A percentile compares a stretch with the other conserved stretches of the same genome.
Conservation (phyloP, 2,113 vertebrate genomes). For the Brienomyrus brachyistius region DNA sequence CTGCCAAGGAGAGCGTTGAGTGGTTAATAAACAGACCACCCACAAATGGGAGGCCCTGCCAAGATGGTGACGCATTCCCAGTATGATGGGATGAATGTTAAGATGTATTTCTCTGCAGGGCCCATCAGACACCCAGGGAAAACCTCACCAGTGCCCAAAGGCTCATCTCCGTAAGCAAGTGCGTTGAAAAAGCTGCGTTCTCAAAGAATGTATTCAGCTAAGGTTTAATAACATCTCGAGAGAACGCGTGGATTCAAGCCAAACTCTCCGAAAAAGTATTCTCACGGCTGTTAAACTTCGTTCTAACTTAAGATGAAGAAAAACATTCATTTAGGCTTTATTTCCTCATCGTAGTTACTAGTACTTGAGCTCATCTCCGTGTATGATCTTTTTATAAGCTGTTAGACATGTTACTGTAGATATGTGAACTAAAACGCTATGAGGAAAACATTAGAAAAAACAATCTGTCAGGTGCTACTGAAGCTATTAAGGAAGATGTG, state of each 20-base stretch:
- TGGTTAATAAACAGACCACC: constrained; percentile 48
- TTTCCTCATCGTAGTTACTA: not conserved
- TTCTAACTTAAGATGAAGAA: not conserved
- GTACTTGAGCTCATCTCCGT: not conserved
- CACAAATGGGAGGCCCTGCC: constrained; percentile 46
- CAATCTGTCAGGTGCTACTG: not conserved
- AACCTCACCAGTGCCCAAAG: not conserved
- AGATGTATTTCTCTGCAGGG: constrained; percentile 6
- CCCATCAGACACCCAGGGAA: constrained; percentile 14
- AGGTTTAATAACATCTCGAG: not conserved
- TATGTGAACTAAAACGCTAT: not conserved
- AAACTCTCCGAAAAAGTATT: not conserved
- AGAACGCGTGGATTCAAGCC: constrained; percentile 4
- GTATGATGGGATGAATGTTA: constrained; percentile 24
- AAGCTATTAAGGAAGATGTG: not conserved
- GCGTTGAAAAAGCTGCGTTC: not conserved
- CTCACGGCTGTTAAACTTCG: not conserved
- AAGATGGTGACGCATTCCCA: constrained; percentile 29
- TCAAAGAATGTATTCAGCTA: not conserved
- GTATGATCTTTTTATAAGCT: not conserved
- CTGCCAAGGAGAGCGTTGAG: constrained; percentile 33
- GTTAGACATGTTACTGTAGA: not conserved
- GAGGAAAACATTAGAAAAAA: not conserved
- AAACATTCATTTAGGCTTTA: not conserved
- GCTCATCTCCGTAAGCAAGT: not conserved